Evolutionary conservation across 23 tunicate genomes (phyloP).

Genomic region (Halocynthia aurantium): DNA sequence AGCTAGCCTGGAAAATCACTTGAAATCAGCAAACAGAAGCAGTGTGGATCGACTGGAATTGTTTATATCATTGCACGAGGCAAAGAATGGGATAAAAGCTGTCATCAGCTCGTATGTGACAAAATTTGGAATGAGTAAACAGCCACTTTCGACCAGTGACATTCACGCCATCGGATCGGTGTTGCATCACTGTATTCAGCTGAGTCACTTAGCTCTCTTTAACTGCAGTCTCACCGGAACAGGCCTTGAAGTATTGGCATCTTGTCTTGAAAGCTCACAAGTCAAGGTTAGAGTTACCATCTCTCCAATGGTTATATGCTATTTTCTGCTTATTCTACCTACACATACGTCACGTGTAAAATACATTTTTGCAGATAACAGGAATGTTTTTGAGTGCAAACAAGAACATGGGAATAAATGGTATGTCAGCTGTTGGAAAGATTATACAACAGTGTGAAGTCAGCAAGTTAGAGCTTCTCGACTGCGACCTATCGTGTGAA

Average conservation of each 20-base stretch:
- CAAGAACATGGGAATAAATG: conserved; percentile 10
- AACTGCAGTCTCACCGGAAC: conserved; percentile 3
- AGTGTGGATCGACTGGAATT: neutral
- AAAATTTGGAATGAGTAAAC: neutral
- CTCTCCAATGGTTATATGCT: too few relatives aligned
- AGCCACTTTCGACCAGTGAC: neutral
- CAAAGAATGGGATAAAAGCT: conserved; percentile 3
- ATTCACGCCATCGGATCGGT: conserved; percentile 8
- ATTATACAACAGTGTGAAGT: neutral
- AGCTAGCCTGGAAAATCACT: neutral
- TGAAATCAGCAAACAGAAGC: neutral
- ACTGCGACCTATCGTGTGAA: neutral
- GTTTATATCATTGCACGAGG: conserved; percentile 4
- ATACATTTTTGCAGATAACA: neutral
- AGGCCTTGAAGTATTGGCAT: neutral
- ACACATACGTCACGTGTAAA: neutral
- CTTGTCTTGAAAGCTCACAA: neutral
- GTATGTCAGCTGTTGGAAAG: conserved; percentile 5
- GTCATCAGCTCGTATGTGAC: neutral
- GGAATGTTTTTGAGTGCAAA: neutral
- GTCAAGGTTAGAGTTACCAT: neutral
- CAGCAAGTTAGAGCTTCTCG: neutral
- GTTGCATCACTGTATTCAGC: neutral
- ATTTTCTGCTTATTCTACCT: too few relatives aligned
- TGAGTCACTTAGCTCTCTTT: neutral